These are phyloP conservation scores for human (Homo sapiens) DNA, from an alignment of 2,113 vertebrate species.

Conservation along the genomic window DNA sequence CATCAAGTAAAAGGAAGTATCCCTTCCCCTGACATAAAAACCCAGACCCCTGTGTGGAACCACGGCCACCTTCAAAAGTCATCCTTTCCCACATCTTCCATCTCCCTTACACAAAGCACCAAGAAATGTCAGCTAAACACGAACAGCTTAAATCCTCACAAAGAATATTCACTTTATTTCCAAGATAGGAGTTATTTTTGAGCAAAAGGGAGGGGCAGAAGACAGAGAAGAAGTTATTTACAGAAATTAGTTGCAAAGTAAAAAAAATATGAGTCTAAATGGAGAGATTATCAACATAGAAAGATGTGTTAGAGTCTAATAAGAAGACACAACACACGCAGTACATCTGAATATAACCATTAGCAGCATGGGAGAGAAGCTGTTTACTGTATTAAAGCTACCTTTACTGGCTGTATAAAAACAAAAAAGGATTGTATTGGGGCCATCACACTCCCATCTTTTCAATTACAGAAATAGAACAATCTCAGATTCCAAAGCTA, in stretches of 20 bases:
- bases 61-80: neutral
- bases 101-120: neutral
- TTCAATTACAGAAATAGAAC: constrained; percentile 89
- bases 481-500: constrained; percentile 91
- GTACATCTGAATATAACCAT: constrained; percentile 84
- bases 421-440: constrained; percentile 84
- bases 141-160: neutral
- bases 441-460: constrained; percentile 85
- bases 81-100: neutral
- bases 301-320: constrained; percentile 81
- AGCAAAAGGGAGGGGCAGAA: constrained; percentile 54
- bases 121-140: constrained; percentile 16
- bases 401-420: constrained; percentile 83
- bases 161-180: constrained; percentile 53
- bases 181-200: constrained; percentile 65
- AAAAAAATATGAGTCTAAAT: constrained; percentile 75
- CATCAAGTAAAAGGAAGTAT: neutral
- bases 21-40: neutral
- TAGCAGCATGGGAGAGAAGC: constrained; percentile 79
- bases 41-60: neutral
- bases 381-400: constrained; percentile 85
- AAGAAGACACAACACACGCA: constrained; percentile 79
- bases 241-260: constrained; percentile 73
- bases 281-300: constrained; percentile 82
- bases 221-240: constrained; percentile 75